Base-by-base conservation (phyloP, 1,140 invertebrate species). In the Hydropsyche tenuis region DNA sequence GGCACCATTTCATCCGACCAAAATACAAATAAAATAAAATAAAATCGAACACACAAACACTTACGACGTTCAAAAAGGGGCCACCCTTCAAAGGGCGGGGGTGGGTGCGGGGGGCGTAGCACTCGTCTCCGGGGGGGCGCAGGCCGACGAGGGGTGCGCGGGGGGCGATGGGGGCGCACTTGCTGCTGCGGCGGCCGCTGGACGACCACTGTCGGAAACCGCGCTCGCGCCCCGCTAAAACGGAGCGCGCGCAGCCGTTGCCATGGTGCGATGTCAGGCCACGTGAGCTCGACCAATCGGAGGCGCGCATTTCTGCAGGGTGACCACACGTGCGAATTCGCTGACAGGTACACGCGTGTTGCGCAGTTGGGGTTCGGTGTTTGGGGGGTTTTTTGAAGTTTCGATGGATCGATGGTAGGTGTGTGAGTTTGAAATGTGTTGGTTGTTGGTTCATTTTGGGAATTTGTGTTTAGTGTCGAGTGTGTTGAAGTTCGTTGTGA, bases 261-360 rank as follows among this genome's bases (percentile, higher is more conserved):
- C 75, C 69, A 77, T 77, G 75, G 75, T 74, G 75, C 72, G 69
- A 77, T 73, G 73, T 77, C 73, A 73, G 75, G 73, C 75, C 75
- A 77, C 75, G 75, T 77, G 75, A 77, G 51, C 16, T 25, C 64
- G 51, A 48, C 75, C 75, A 77, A 77, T 77, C 20, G 42, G 25
- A 37, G 12, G 0, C n/a, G 23, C 20, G 30, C 30, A 46, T 51
- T 9, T n/a, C 18, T 7, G n/a, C 65, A 27, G 11, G 42, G 65
- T 68, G 65, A 68, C 65, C 65, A 65, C 23, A 12, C 16, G 63
- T 16, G 16, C 30, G 0, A 9, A 27, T 22, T 7, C 12, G 23
- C 27, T 48, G 6, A 3, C 43, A 5, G 27, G 42, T 16, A 65
- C 30, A 16, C 7, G 23, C n/a, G n/a, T n/a, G n/a, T n/a, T n/a